Evolutionary conservation across 2,888 invertebrate genomes (phyloP), one percentile per base, ranked within the genome.

Genomic region (Amaurobius ferox): DNA sequence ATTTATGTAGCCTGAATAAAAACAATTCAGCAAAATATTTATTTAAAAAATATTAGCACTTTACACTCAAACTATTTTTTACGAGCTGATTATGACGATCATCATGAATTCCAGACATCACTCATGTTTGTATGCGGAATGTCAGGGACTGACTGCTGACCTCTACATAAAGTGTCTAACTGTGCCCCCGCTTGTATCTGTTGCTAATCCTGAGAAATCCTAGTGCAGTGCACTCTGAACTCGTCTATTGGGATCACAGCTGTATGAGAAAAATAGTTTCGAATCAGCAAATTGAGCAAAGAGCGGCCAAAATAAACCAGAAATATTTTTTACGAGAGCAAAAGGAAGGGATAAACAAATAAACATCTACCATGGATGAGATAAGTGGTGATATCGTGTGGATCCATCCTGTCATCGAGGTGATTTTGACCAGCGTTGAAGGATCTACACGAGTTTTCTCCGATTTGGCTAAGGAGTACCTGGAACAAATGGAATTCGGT

Each of bases 311-410:
- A 16, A 6, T 23, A n/a, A n/a, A n/a, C n/a, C n/a, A n/a, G n/a
- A n/a, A n/a, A n/a, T n/a, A n/a, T n/a, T n/a, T n/a, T n/a, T n/a
- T n/a, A n/a, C n/a, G n/a, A n/a, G n/a, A n/a, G n/a, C n/a, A n/a
- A n/a, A n/a, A n/a, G n/a, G n/a, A n/a, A n/a, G n/a, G n/a, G n/a
- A 48, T 55, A 79, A 79, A 79, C 30, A 79, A 79, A 79, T 40
- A 79, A 35, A 44, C 1, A 40, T 19, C 32, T 40, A 48, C 48
- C 6, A 5, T 23, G 16, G 32, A 11, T 35, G 55, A 28, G 6
- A 67, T 48, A 73, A 73, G 72, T 67, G 39, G 40, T 67, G n/a
- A 80, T 72, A 73, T 67, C 73, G n/a, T 28, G 66, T 28, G 32
- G 66, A 67, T 73, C 73, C 7, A n/a, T 64, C 73, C 79, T 32